These are phyloP conservation scores for Herpailurus yagouaroundi DNA, from an alignment of 2,113 vertebrate genomes.

Conservation along the genomic window DNA sequence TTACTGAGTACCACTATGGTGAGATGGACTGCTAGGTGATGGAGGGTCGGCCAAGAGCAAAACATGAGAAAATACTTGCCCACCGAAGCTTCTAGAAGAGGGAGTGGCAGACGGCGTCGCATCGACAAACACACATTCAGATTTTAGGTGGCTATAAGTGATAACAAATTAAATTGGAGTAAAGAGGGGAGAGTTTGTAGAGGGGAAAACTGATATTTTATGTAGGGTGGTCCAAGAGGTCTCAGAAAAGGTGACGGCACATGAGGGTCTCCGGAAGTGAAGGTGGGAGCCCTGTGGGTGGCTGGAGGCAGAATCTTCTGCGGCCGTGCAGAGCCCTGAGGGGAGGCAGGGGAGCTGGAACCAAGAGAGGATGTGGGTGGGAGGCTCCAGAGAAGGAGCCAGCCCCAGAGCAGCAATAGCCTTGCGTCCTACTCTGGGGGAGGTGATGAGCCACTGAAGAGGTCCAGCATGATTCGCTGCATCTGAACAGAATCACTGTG, in stretches of 20 bases:
- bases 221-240: background rate
- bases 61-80: background rate
- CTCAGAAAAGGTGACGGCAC: background rate
- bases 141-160: background rate
- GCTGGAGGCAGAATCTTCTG: background rate
- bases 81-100: background rate
- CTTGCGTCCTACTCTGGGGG: fast-evolving
- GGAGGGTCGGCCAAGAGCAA: background rate
- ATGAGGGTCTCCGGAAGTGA: background rate
- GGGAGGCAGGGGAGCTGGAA: fast-evolving
- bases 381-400: background rate
- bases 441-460: background rate
- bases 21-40: background rate
- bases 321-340: background rate
- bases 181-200: fast-evolving
- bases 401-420: background rate
- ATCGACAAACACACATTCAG: background rate
- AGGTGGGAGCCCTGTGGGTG: background rate
- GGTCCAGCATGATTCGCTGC: background rate
- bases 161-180: background rate
- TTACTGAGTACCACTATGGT: fast-evolving
- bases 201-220: background rate
- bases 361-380: background rate
- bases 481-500: background rate
- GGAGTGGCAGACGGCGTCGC: background rate